A percentile compares a stretch with the other conserved stretches of the same genome.
Conservation (phyloP, 2,888 invertebrate species). For the Mesodorylaimus sp. region DNA sequence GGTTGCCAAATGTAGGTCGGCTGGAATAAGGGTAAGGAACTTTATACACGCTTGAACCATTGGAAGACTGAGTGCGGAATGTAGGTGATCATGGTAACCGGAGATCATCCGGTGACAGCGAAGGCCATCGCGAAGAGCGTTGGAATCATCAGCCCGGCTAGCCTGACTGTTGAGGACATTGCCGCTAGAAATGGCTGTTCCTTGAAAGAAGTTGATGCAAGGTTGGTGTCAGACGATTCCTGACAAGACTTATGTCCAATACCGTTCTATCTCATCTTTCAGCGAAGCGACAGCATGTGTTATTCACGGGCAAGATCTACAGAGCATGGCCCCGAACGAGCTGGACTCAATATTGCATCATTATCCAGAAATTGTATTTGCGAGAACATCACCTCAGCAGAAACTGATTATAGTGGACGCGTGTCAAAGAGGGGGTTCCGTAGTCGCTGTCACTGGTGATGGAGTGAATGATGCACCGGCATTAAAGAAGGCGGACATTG, state of each 20-base stretch:
- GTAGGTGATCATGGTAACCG: slow-evolving; percentile 41
- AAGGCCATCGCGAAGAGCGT: slow-evolving; percentile 47
- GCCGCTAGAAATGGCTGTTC: slow-evolving; percentile 45
- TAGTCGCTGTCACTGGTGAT: slow-evolving; percentile 44
- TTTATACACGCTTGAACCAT: too few species aligned
- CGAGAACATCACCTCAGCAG: slow-evolving; percentile 34
- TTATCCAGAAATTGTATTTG: slow-evolving; percentile 34
- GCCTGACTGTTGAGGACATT: slow-evolving; percentile 39
- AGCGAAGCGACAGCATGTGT: slow-evolving; percentile 29
- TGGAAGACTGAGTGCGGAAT: too few species aligned
- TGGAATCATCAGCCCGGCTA: slow-evolving; percentile 72
- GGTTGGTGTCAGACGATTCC: too few species aligned
- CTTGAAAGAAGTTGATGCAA: slow-evolving; percentile 43
- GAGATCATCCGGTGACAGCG: slow-evolving; percentile 42
- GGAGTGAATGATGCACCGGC: slow-evolving; percentile 45
- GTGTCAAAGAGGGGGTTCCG: slow-evolving; percentile 41
- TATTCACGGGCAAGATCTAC: slow-evolving; percentile 29
- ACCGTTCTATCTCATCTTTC: slow-evolving; percentile 11
- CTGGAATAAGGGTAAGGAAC: slow-evolving; percentile 31
- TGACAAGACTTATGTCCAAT: too few species aligned
- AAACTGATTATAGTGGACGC: slow-evolving; percentile 43
- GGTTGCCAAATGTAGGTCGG: slow-evolving; percentile 33
- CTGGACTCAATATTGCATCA: slow-evolving; percentile 25
- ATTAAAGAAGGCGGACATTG: slow-evolving; percentile 42
- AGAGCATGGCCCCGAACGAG: slow-evolving; percentile 27